These are phyloP conservation scores for Drosophila mauritiana DNA, from an alignment of 1,140 invertebrate genomes.

Conservation along the genomic window DNA sequence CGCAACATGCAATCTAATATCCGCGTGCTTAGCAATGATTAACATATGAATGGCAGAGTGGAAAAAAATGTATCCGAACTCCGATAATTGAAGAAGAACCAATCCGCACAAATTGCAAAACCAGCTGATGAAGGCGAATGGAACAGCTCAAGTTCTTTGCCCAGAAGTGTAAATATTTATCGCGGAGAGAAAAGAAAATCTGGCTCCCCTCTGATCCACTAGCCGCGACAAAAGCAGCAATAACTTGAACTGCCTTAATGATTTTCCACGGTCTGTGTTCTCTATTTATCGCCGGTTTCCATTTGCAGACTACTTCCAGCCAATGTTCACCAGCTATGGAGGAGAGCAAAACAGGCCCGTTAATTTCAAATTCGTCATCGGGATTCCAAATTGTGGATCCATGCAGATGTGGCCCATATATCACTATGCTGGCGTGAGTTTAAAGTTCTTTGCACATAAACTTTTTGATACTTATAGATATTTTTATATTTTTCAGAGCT, in stretches of 20 bases:
- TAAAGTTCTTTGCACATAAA: not conserved
- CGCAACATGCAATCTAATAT: slow-evolving; percentile 23
- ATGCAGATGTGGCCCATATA: slow-evolving; percentile 90
- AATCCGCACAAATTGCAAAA: slow-evolving; percentile 38
- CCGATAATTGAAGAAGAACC: slow-evolving; percentile 28
- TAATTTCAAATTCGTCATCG: slow-evolving; percentile 86
- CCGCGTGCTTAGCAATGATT: slow-evolving; percentile 6
- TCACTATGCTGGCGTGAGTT: slow-evolving; percentile 86
- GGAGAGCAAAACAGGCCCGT: slow-evolving; percentile 85
- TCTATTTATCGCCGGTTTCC: slow-evolving; percentile 8
- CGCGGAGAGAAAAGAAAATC: not conserved
- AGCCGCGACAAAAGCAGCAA: slow-evolving; percentile 19
- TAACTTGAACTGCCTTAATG: slow-evolving; percentile 30
- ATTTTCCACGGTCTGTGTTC: slow-evolving; percentile 10
- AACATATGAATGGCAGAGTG: slow-evolving; percentile 21
- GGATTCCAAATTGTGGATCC: slow-evolving; percentile 89
- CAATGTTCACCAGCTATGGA: slow-evolving; percentile 87
- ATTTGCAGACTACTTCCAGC: slow-evolving; percentile 86
- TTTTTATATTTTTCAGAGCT: slow-evolving; percentile 52
- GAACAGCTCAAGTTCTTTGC: slow-evolving; percentile 27
- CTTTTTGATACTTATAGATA: not conserved
- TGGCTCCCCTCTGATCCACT: slow-evolving; percentile 5
- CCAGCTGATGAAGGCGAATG: slow-evolving; percentile 25
- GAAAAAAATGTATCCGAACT: slow-evolving; percentile 12
- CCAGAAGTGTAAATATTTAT: slow-evolving; percentile 32